phyloP scores from a whole-genome alignment of 2,888 invertebrate species.

The Hecatera dysodea region DNA sequence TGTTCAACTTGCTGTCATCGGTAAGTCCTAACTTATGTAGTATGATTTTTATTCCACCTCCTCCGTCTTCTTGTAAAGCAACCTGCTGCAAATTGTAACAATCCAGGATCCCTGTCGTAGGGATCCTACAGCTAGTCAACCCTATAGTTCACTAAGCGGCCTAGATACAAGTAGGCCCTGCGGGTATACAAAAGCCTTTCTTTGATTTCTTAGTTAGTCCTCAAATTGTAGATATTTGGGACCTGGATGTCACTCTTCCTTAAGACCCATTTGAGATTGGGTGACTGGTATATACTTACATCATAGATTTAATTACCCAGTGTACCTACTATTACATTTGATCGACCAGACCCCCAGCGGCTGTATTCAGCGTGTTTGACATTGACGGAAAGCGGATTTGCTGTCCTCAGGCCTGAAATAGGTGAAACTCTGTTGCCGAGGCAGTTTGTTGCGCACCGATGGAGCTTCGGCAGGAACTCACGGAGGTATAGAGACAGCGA shows the following conservation, averaged over 20 bases:
- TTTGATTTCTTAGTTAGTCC: neutral
- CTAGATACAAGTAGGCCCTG: neutral
- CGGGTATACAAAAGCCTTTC: neutral
- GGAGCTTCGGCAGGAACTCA: too few relatives aligned
- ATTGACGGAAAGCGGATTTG: neutral
- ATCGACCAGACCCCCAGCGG: neutral
- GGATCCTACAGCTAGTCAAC: neutral
- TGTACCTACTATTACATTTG: too few relatives aligned
- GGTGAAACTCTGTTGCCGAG: too few relatives aligned
- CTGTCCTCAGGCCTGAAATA: neutral
- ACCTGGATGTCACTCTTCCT: neutral
- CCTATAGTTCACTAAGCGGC: neutral
- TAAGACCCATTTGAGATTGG: neutral
- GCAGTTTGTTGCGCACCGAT: too few relatives aligned
- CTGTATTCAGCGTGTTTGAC: neutral
- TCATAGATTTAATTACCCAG: too few relatives aligned
- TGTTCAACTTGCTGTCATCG: slow-evolving; percentile 80
- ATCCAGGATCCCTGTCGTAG: too few relatives aligned
- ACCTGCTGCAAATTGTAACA: too few relatives aligned
- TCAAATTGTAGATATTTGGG: neutral
- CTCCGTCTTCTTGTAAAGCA: neutral
- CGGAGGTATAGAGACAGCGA: too few relatives aligned
- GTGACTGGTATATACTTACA: neutral
- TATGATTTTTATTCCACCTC: neutral
- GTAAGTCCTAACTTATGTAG: slow-evolving; percentile 69